Base-by-base conservation (phyloP, 2,797 vertebrate genomes). In the Avahi laniger region DNA sequence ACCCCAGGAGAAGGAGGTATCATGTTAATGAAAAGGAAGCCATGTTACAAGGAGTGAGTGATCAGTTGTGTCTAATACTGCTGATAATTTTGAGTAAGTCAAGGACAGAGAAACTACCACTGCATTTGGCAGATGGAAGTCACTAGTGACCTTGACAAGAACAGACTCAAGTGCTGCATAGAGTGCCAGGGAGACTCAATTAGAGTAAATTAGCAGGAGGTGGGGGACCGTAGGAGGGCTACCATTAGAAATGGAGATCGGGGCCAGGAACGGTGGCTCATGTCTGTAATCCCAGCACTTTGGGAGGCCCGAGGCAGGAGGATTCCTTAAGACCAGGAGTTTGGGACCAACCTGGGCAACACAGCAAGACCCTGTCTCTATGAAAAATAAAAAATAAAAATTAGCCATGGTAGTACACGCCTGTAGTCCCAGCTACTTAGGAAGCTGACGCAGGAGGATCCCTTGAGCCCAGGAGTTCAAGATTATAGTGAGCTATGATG, bases 141-240 rank as follows among this genome's bases (percentile, higher is more conserved):
- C 59, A 81, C n/a, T 70, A 46, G 67, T 57, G 41, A 50, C 70
- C 14, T 7, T 26, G 41, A 46, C 10, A 81, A 79, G 14, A 84
- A 18, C 17, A 41, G 22, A 54, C 20, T 28, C 72, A 79, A 50
- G 61, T 28, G 22, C 84, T 61, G 33, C 63, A 38, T 1, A 57
- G 33, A 52, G 3, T 17, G 38, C 24, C 9, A 35, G n/a, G 59
- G 15, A 61, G 46, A 12, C 22, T 59, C 5, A 3, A n/a, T 41
- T 38, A 30, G 3, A 26, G 35, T 61, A 22, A 63, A 54, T 0
- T 79, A 12, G 43, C 4, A 59, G 57, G 57, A 12, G 4, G 57
- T 59, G 26, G 26, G 1, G 18, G 41, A 7, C 22, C 0, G 22
- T 9, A 28, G 24, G 9, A 12, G 5, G 28, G 2, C 14, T 26